phyloP scores from a whole-genome alignment of 2,797 vertebrate species.

The Hirundo rustica region DNA sequence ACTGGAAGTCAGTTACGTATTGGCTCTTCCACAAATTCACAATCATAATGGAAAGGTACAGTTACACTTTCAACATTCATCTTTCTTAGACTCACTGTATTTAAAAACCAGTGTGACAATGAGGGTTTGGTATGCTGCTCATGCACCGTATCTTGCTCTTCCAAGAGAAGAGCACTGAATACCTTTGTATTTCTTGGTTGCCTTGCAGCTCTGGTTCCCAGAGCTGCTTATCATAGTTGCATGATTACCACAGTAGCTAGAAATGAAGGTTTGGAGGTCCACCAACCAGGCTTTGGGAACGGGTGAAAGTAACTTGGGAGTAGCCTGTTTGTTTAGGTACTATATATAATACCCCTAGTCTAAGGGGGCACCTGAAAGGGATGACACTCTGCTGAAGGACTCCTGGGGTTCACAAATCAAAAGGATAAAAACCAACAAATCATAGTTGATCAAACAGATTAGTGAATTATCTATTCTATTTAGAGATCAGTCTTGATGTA shows the following conservation, averaged over 20 bases:
- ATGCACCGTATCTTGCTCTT: background rate
- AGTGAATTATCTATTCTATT: background rate
- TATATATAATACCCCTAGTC: background rate
- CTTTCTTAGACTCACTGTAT: background rate
- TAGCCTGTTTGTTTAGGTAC: background rate
- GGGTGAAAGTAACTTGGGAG: background rate
- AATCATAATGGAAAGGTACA: background rate
- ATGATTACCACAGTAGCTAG: background rate
- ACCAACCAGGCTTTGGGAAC: background rate
- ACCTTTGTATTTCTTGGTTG: background rate
- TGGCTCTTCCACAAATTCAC: background rate
- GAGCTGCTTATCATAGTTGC: background rate
- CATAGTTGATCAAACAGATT: background rate
- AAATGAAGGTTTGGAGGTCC: background rate
- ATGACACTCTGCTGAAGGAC: background rate
- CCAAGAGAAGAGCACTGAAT: background rate
- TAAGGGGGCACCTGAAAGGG: rapidly evolving
- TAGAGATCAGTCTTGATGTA: background rate
- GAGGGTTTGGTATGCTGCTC: background rate
- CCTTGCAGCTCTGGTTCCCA: background rate
- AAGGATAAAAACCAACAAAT: background rate
- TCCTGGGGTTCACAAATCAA: background rate
- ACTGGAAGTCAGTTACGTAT: background rate
- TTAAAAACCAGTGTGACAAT: background rate
- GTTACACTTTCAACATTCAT: background rate